Evolutionary conservation across 2,888 invertebrate genomes (phyloP), one percentile per base, ranked within the genome.

Genomic region (Bembecia ichneumoniformis): DNA sequence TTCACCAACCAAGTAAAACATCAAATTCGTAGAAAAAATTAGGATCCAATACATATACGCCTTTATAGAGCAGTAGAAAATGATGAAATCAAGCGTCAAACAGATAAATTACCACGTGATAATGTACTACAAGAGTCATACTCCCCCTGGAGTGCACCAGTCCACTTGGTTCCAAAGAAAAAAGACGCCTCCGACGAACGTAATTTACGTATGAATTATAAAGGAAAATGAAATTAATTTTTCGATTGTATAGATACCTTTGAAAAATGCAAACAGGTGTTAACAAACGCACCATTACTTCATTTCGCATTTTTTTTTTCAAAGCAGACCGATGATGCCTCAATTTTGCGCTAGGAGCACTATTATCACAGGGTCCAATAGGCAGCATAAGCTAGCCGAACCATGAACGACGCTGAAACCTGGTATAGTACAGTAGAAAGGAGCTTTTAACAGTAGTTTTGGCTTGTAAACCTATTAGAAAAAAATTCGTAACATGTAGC

Each of bases 361-460:
- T 68, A n/a, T 16, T 66, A 15, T 64, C 60, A 0, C 66, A 68
- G 51, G 66, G 63, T 1, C 3, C 14, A 28, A 43, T 66, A 52
- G 63, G 63, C 0, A 20, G 52, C 20, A 0, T 63, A 60, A n/a
- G 62, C 64, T 1, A 59, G 58, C 4, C 50, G 62, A 1, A 64
- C 61, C 0, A 28, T 67, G 11, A 57, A 51, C 3, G 58, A 58
- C 0, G 58, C 61, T 9, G 63, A 66, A 54, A 45, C 46, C 35
- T 45, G 53, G 10, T 63, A 64, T 10, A 54, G 57, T 0, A 62
- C 60, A 0, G 59, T 71, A 13, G 72, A 76, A 52, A 71, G 46
- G 72, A 77, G 56, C 51, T 74, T 2, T 51, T 69, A 36, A 64
- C 64, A 0, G 67, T 75, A 9, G 61, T 74, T 1, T 74, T 66